Base-by-base conservation (phyloP, 2,113 vertebrate genomes). In the Dipodomys merriami region DNA sequence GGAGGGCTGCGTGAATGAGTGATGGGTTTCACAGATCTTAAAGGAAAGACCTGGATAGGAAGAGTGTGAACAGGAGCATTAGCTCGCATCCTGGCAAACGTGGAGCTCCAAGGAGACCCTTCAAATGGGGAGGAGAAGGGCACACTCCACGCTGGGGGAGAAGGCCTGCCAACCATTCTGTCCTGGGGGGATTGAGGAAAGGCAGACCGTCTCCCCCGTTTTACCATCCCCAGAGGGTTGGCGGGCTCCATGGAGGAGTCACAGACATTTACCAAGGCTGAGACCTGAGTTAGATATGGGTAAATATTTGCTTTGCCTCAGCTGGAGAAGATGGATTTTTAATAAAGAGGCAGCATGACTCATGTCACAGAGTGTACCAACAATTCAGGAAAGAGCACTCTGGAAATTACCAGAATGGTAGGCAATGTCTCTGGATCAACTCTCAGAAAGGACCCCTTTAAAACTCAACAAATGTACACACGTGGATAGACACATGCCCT, bases 241-340 rank as follows among this genome's bases (percentile, higher is more conserved):
- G 69, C 7, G 0, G 46, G 29, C 35, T 74, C 60, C 10, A 44
- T 0, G 11, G 85, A 91, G 90, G 88, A 83, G 86, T 49, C 35
- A 19, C 9, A 79, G 87, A 68, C 23, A 33, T 64, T 90, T 39
- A 33, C 73, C 78, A 44, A 71, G 78, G 88, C 62, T 65, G 68
- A 71, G 78, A 80, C 79, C 67, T 88, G 93, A 85, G 82, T 30
- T 33, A 90, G 78, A 91, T 11, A 27, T 35, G 79, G 79, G 82
- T 93, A 95, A 97, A 94, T 94, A 91, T 95, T 97, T 96, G 82
- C 76, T 93, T 95, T 95, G 90, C 93, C 95, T 96, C 94, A 94
- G 94, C 91, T 93, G 94, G 93, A 96, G 69, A 78, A 95, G 94
- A 96, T 95, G 88, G 96, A 94, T 95, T 95, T 96, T 95, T 95